phyloP scores from a whole-genome alignment of 2,888 invertebrate genomes.

The Oscheius myriophilus region DNA sequence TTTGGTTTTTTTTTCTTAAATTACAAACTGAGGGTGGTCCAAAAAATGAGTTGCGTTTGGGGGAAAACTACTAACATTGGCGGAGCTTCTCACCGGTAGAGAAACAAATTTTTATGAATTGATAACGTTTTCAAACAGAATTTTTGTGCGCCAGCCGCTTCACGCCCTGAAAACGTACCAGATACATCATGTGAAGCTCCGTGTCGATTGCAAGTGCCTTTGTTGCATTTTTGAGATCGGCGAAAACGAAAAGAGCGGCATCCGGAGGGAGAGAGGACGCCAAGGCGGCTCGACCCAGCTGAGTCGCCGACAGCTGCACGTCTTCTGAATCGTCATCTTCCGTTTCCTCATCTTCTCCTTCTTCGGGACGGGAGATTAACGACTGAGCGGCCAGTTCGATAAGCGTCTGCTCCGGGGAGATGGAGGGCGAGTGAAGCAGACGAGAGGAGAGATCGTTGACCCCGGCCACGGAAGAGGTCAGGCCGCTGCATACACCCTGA shows the following conservation, averaged over 20 bases:
- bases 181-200: constrained; percentile 91
- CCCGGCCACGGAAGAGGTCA: constrained; percentile 23
- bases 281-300: constrained; percentile 89
- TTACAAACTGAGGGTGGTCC: too few relatives aligned
- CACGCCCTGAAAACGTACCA: constrained; percentile 75
- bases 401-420: constrained; percentile 26
- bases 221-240: constrained; percentile 88
- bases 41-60: too few relatives aligned
- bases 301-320: constrained; percentile 77
- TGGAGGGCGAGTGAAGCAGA: constrained; percentile 28
- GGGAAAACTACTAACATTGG: too few relatives aligned
- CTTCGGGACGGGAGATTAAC: constrained; percentile 10
- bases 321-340: constrained; percentile 15
- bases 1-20: too few relatives aligned
- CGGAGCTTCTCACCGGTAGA: too few relatives aligned
- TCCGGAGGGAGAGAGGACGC: constrained; percentile 92
- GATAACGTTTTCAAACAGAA: too few relatives aligned
- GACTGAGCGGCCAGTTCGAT: constrained; percentile 17
- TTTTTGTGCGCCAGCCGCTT: neutral
- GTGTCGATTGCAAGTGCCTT: constrained; percentile 90
- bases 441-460: constrained; percentile 25
- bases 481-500: constrained; percentile 41
- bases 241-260: constrained; percentile 87
- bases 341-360: neutral
- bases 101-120: too few relatives aligned